Evolutionary conservation across 2,888 invertebrate genomes (phyloP).

Genomic region (Brachypterus glaber): DNA sequence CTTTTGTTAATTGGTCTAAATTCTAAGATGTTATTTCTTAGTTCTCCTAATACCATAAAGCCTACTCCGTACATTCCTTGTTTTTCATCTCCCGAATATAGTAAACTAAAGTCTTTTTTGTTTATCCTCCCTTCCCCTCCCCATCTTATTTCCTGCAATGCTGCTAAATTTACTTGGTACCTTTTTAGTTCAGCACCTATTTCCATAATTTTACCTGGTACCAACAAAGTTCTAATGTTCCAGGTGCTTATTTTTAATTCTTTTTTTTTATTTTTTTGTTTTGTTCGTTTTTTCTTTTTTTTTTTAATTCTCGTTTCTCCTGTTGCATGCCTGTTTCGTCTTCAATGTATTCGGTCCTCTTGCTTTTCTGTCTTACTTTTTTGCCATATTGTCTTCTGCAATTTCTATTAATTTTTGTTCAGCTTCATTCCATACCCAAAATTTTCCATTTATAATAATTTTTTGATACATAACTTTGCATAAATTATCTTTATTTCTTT

Average conservation of each 20-base stretch:
- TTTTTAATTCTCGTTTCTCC: not conserved
- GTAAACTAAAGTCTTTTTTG: not conserved
- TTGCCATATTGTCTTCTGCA: too few species aligned
- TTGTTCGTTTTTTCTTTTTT: not conserved
- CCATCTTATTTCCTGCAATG: not conserved
- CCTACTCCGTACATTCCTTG: not conserved
- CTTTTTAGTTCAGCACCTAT: not conserved
- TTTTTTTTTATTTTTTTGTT: not conserved
- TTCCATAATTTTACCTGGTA: not conserved
- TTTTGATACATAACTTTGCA: not conserved
- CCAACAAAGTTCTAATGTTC: not conserved
- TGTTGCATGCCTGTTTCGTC: too few species aligned
- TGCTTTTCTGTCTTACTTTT: too few species aligned
- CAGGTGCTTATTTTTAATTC: not conserved
- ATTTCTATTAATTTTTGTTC: too few species aligned
- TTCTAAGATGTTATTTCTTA: not conserved
- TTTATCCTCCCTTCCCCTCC: not conserved
- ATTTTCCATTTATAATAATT: too few species aligned
- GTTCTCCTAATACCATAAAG: not conserved
- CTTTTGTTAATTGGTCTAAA: not conserved
- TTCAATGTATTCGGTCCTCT: too few species aligned
- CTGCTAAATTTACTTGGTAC: not conserved
- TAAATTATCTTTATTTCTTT: not conserved
- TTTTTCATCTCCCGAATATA: not conserved
- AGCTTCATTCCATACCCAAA: too few species aligned